These are phyloP conservation scores for Bhutanitis thaidina DNA, from an alignment of 2,888 invertebrate species.

Conservation along the genomic window DNA sequence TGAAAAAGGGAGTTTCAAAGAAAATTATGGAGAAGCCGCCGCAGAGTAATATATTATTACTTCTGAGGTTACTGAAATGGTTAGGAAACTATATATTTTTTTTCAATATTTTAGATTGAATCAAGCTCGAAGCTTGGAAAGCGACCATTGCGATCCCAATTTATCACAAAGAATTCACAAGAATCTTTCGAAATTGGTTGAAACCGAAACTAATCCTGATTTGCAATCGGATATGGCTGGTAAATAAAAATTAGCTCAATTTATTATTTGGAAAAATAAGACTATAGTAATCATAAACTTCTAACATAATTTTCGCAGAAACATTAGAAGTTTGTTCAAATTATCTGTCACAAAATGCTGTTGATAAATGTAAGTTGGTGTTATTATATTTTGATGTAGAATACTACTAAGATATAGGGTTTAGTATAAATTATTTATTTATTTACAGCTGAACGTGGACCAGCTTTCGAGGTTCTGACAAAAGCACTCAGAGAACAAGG, in stretches of 20 bases:
- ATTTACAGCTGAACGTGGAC: conserved; percentile 52
- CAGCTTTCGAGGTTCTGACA: conserved; percentile 54
- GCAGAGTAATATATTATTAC: conserved; percentile 39
- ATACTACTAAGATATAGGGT: background rate
- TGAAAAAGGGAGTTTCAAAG: conserved; percentile 39
- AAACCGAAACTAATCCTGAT: conserved; percentile 36
- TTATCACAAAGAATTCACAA: conserved; percentile 48
- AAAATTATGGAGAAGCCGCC: conserved; percentile 45
- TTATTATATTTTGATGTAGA: background rate
- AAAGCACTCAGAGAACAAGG: conserved; percentile 42
- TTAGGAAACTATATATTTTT: too few relatives aligned
- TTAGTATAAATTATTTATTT: background rate
- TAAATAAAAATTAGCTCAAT: conserved; percentile 23
- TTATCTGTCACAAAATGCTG: conserved; percentile 52
- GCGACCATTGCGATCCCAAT: conserved; percentile 56
- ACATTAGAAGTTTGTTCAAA: conserved; percentile 49
- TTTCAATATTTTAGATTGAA: conserved; percentile 39
- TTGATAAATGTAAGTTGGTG: conserved; percentile 54
- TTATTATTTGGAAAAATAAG: background rate
- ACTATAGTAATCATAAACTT: background rate
- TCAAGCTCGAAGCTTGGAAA: conserved; percentile 44
- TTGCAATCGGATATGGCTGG: conserved; percentile 54
- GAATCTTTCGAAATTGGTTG: conserved; percentile 36
- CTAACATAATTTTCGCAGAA: conserved; percentile 34
- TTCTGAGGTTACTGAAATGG: background rate